phyloP scores from a whole-genome alignment of 1,140 invertebrate species.

The Bombus polaris region DNA sequence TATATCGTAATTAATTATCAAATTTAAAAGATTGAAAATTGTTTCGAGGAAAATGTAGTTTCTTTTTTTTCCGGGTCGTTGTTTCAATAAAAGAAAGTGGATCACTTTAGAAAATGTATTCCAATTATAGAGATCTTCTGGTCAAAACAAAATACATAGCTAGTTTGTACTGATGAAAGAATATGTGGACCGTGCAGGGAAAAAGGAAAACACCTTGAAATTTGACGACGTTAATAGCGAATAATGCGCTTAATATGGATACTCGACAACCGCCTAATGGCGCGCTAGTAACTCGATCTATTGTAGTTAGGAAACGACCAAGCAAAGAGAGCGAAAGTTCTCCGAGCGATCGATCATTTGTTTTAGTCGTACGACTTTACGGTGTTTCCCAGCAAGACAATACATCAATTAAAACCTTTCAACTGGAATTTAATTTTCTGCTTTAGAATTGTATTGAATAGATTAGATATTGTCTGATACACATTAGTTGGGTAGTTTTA shows the following conservation, averaged over 20 bases:
- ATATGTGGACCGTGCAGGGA: constrained; percentile 7
- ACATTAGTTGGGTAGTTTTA: too few species aligned
- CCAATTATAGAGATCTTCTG: constrained; percentile 6
- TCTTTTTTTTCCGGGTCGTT: neutral
- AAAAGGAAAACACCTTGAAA: neutral
- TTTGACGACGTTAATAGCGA: constrained; percentile 11
- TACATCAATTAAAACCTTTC: constrained; percentile 13
- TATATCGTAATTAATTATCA: neutral
- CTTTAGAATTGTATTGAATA: neutral
- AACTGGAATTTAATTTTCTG: constrained; percentile 3
- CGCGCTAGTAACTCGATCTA: constrained; percentile 19
- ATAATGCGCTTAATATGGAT: constrained; percentile 28
- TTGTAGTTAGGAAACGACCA: constrained; percentile 18
- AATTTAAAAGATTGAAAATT: neutral
- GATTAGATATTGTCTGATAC: too few species aligned
- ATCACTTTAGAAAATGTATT: constrained; percentile 34
- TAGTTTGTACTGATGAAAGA: neutral
- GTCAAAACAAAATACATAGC: neutral
- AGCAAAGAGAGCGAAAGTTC: constrained; percentile 54
- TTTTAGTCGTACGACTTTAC: constrained; percentile 22
- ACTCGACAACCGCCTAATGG: constrained; percentile 1
- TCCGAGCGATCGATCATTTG: constrained; percentile 46
- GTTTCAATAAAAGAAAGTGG: constrained; percentile 34
- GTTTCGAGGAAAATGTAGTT: neutral
- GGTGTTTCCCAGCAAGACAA: neutral